Conservation (phyloP, 1,140 invertebrate species). For the Listronotus oregonensis region DNA sequence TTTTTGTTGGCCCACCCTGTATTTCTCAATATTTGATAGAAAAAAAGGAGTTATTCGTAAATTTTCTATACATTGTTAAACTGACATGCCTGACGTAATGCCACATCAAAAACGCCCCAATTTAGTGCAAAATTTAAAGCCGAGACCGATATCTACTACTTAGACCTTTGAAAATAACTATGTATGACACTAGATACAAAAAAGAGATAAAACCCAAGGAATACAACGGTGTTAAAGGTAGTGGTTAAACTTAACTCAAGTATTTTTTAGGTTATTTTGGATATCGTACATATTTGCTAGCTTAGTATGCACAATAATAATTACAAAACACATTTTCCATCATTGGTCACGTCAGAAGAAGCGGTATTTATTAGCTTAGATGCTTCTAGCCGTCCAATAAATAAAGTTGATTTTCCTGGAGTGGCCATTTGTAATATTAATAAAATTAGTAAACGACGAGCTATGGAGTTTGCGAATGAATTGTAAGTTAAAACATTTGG, state of each 20-base stretch:
- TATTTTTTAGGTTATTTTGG: conserved; percentile 26
- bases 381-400: conserved; percentile 57
- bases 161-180: too few relatives aligned
- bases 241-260: background rate
- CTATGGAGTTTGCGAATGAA: conserved; percentile 46
- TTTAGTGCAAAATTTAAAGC: too few relatives aligned
- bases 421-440: conserved; percentile 63
- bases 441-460: conserved; percentile 58
- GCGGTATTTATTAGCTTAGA: conserved; percentile 60
- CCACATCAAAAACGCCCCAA: too few relatives aligned
- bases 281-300: conserved; percentile 6
- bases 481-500: conserved; percentile 50
- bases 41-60: too few relatives aligned
- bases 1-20: too few relatives aligned
- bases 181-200: too few relatives aligned
- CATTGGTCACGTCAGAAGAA: conserved; percentile 53
- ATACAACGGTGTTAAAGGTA: too few relatives aligned
- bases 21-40: too few relatives aligned
- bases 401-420: conserved; percentile 60
- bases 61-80: too few relatives aligned
- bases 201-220: too few relatives aligned
- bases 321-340: conserved; percentile 47
- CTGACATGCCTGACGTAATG: too few relatives aligned
- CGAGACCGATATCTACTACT: too few relatives aligned
- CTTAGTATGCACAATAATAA: background rate